Evolutionary conservation across 2,797 vertebrate species (phyloP).

Genomic region (Bradypodion ventrale): DNA sequence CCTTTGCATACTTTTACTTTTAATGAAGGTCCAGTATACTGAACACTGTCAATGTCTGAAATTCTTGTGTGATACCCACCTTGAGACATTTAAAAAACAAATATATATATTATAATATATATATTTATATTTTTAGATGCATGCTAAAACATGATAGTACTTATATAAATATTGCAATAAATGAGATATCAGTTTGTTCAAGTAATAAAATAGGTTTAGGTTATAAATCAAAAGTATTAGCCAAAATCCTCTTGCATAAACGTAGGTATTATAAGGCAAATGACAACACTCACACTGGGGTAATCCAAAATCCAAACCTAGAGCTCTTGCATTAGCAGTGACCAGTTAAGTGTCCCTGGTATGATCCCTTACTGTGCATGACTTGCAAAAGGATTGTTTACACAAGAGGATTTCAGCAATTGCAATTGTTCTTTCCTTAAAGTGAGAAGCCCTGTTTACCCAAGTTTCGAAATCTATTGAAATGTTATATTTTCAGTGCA

Average conservation of each 20-base stretch:
- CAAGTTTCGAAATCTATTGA: not conserved
- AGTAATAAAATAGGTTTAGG: not conserved
- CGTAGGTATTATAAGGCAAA: too few relatives aligned
- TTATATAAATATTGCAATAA: not conserved
- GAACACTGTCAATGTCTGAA: not conserved
- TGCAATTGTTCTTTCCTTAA: not conserved
- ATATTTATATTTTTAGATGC: too few relatives aligned
- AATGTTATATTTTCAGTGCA: not conserved
- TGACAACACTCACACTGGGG: too few relatives aligned
- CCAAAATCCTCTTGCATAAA: too few relatives aligned
- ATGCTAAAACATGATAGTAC: not conserved
- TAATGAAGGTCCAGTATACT: not conserved
- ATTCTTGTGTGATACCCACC: not conserved
- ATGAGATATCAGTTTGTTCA: not conserved
- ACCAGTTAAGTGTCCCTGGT: too few relatives aligned
- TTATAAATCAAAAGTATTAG: not conserved
- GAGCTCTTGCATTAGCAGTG: too few relatives aligned
- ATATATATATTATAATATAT: too few relatives aligned
- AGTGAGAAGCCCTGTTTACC: not conserved
- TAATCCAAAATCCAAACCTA: too few relatives aligned
- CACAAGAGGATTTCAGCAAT: too few relatives aligned
- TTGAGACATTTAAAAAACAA: not conserved
- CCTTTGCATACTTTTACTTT: too few relatives aligned
- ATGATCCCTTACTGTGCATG: too few relatives aligned
- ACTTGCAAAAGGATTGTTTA: too few relatives aligned